Evolutionary conservation across 1,140 invertebrate genomes (phyloP), one percentile per base, ranked within the genome.

Genomic region (Metopolophium dirhodum): DNA sequence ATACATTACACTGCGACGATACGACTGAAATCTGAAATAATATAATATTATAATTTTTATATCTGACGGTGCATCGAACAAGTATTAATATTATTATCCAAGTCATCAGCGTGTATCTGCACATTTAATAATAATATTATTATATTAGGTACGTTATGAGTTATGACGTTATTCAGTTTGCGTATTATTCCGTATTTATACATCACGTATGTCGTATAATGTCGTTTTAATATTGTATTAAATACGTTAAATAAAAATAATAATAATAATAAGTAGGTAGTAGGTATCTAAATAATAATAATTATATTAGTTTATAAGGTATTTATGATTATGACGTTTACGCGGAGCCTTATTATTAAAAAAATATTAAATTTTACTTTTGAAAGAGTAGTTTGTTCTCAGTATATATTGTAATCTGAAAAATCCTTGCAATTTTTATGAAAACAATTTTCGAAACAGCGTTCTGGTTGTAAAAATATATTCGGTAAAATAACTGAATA

Each of bases 401-500:
- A 47, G 61, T 77, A n/a, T 18, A 23, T 57, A 30, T 68, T 22
- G 47, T 47, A 86, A 86, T 47, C 30, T 87, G 18, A 87, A 87
- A 87, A 49, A 51, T 49, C 86, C n/a, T 18, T 35, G 45, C 18
- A 87, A 49, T 87, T 87, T 87, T 30, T 87, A 49, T 49, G 45
- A 49, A 87, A 87, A 87, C 26, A 49, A 49, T 87, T 87, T 49
- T 49, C 47, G 18, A 87, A 87, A 87, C 30, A 49, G 7, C n/a
- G n/a, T 51, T 87, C 30, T 87, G n/a, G 86, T 87, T 49, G 47
- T 87, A 87, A 87, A 87, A 87, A 87, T 87, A 87, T 87, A 87
- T 87, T 87, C 7, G 86, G 86, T 87, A n/a, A 87, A 87, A 87
- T 87, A 87, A 87, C 86, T 87, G 45, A 87, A 87, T 51, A 87